A percentile compares a stretch with the other conserved stretches of the same genome.
These are phyloP conservation scores for Furnarius figulus DNA, from an alignment of 2,113 vertebrate species.

Conservation along the genomic window DNA sequence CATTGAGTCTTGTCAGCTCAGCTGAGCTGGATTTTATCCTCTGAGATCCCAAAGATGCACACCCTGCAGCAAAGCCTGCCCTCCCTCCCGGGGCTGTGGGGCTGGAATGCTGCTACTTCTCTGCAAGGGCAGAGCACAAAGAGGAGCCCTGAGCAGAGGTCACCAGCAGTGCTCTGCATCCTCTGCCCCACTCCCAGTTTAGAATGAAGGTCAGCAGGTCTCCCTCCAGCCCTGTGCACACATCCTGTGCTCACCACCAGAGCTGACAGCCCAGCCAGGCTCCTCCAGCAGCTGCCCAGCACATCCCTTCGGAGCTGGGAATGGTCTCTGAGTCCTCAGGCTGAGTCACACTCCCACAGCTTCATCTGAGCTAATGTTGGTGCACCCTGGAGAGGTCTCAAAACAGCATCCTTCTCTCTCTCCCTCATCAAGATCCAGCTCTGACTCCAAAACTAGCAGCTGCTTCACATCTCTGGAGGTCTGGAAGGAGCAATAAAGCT, in stretches of 20 bases:
- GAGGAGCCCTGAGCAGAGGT: background rate
- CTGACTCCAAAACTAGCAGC: background rate
- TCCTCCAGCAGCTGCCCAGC: background rate
- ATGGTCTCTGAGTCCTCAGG: background rate
- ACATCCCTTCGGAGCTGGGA: background rate
- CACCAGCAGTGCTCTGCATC: background rate
- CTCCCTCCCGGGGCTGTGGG: background rate
- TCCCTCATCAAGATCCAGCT: background rate
- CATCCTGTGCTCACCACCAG: background rate
- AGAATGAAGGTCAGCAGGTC: conserved; percentile 42
- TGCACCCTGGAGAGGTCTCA: background rate
- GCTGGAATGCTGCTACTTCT: background rate
- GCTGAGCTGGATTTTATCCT: background rate
- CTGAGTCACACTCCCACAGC: background rate
- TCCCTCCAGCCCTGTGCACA: background rate
- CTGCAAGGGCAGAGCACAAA: background rate
- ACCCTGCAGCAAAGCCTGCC: conserved; percentile 13
- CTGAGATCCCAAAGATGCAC: background rate
- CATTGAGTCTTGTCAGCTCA: background rate
- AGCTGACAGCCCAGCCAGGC: background rate
- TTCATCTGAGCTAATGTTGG: background rate
- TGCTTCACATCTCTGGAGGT: background rate
- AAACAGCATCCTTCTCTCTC: background rate
- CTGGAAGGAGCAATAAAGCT: background rate
- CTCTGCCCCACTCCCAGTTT: background rate